Evolutionary conservation across 2,113 vertebrate genomes (phyloP), one percentile per base, ranked within the genome.

Genomic region (Alouatta palliata): DNA sequence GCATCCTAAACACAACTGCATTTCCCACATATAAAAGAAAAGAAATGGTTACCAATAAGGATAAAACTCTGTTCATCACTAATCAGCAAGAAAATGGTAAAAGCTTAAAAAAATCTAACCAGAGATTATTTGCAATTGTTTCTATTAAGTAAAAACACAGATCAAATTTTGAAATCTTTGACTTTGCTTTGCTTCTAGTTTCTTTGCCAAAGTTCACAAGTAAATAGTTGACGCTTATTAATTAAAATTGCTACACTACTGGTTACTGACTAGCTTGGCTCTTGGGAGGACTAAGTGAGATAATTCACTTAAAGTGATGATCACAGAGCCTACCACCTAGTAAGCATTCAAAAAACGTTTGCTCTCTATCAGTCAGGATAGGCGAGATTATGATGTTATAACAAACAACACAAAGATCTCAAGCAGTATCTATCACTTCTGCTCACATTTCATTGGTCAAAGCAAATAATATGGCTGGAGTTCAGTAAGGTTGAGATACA

Each of bases 91-190:
- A 95, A 96, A 77, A 80, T 23, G 10, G 58, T n/a, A 70, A 9
- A 73, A 45, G 40, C 52, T 90, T 64, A 86, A 47, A 95, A 79
- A 84, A 73, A 64, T 73, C 20, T 68, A 92, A 45, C 10, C 45
- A 52, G 14, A 68, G 37, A 77, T 76, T 68, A 87, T 87, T 87
- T 94, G 23, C 43, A 94, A 71, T 91, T 83, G 43, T 25, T 83
- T 93, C n/a, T 64, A 64, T 90, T 83, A 93, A 93, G n/a, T 54
- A 93, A 49, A 37, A 85, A 85, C 30, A 66, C 16, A 73, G 13
- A 80, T 92, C 52, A 96, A 68, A 84, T 8, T 66, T 68, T 86
- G 66, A 93, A 93, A 87, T 17, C 49, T 90, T 81, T 90, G 54
- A 80, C 54, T 84, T 35, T 66, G 13, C 49, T 87, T 91, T 95